Conservation (phyloP, 2,797 vertebrate genomes). For the Sebastes diaconus region DNA sequence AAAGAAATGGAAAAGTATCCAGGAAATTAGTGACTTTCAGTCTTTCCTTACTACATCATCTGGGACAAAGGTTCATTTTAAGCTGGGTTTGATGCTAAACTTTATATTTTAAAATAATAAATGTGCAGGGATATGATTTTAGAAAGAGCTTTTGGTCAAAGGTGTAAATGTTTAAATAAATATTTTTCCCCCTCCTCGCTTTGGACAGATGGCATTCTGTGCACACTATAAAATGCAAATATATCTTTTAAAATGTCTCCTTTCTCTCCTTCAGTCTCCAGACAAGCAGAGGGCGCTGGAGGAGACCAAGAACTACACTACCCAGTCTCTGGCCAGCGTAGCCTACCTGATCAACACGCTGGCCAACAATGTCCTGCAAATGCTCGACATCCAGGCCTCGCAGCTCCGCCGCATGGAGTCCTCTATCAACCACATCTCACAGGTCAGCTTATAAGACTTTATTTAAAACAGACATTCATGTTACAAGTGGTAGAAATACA, state of each 20-base stretch:
- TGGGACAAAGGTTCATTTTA: too few species aligned
- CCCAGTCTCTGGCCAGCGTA: constrained; percentile 97
- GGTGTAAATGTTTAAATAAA: background rate
- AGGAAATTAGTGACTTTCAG: too few species aligned
- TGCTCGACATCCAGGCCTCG: constrained; percentile 98
- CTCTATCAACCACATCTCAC: constrained; percentile 99
- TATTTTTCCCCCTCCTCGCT: background rate
- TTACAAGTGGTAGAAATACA: background rate
- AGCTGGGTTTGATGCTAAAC: too few species aligned
- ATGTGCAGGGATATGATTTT: background rate
- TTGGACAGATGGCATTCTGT: background rate
- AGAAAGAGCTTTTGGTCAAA: background rate
- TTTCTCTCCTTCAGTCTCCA: constrained; percentile 82
- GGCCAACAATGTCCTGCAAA: constrained; percentile 98
- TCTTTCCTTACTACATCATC: too few species aligned
- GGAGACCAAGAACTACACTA: constrained; percentile 99
- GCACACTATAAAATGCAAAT: background rate
- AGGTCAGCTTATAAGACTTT: constrained; percentile 75
- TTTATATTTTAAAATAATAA: background rate
- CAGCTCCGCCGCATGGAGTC: constrained; percentile 98
- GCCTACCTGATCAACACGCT: constrained; percentile 98
- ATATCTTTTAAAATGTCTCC: background rate
- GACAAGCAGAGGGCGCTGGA: constrained; percentile 97
- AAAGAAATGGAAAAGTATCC: too few species aligned
- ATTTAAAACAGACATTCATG: too few species aligned